Conservation (phyloP, 2,888 invertebrate genomes). For the Temnothorax unifasciatus region DNA sequence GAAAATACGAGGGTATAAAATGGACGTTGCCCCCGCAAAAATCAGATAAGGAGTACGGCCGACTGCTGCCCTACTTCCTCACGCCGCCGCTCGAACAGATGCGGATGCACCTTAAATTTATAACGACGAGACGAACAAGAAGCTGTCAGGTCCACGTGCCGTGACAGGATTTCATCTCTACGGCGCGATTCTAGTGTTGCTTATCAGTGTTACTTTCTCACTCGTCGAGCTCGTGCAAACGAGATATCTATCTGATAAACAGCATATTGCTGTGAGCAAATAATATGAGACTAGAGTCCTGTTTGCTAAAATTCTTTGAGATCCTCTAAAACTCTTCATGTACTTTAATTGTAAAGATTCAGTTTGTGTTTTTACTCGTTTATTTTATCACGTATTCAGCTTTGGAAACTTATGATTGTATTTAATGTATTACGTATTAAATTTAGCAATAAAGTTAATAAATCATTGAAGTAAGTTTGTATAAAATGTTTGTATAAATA, state of each 20-base stretch:
- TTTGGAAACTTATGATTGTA: neutral
- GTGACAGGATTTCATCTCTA: constrained; percentile 49
- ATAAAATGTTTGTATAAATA: neutral
- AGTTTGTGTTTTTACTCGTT: neutral
- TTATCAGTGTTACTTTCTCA: constrained; percentile 2
- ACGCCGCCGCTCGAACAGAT: constrained; percentile 64
- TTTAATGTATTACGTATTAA: neutral
- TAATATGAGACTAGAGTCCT: neutral
- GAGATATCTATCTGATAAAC: constrained; percentile 31
- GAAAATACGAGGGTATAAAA: constrained; percentile 62
- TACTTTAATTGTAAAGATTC: neutral
- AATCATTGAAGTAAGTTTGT: neutral
- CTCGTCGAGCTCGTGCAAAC: constrained; percentile 15
- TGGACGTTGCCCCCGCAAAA: constrained; percentile 67
- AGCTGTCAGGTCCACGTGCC: constrained; percentile 64
- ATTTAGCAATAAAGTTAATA: neutral
- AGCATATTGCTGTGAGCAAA: neutral
- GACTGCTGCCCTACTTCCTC: constrained; percentile 71
- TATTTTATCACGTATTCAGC: neutral
- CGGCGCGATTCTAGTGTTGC: constrained; percentile 12
- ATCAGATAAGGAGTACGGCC: constrained; percentile 72
- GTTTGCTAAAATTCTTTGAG: neutral
- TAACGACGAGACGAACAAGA: constrained; percentile 67
- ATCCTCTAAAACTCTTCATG: neutral
- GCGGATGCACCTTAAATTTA: constrained; percentile 74